A percentile compares a stretch with the other conserved stretches of the same genome.
Evolutionary conservation across 2,888 invertebrate species (phyloP).

Genomic region (Reticulitermes lucifugus): DNA sequence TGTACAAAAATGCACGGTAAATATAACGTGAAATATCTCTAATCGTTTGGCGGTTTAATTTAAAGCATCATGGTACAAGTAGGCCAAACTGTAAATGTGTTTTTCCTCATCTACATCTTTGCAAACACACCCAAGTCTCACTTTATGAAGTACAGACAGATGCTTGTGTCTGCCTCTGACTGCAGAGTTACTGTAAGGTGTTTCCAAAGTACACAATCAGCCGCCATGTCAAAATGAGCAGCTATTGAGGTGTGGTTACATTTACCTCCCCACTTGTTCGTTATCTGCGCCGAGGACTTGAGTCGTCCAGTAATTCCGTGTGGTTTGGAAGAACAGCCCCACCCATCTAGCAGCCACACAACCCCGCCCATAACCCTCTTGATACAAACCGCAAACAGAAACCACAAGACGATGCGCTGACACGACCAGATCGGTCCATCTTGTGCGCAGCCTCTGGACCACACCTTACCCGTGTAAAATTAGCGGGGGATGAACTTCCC

Average conservation of each 20-base stretch:
- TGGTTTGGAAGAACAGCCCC: conserved; percentile 23
- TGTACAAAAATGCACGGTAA: no score
- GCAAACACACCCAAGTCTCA: no score
- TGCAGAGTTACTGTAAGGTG: no score
- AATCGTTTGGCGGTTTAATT: no score
- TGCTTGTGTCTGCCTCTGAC: no score
- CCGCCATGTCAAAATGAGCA: background rate
- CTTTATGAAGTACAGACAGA: no score
- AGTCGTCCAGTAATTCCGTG: conserved; percentile 41
- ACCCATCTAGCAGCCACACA: conserved; percentile 24
- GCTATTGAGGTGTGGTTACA: conserved; percentile 28
- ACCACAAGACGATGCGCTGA: conserved; percentile 47
- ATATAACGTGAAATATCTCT: no score
- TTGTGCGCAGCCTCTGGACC: conserved; percentile 43
- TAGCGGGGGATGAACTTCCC: background rate
- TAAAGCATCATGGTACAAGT: no score
- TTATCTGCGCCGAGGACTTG: conserved; percentile 19
- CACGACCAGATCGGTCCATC: conserved; percentile 26
- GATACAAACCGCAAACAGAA: conserved; percentile 42
- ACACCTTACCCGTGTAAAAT: background rate
- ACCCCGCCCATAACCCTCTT: conserved; percentile 27
- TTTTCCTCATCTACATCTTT: no score
- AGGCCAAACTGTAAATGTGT: no score
- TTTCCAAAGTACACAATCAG: background rate
- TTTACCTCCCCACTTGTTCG: conserved; percentile 11